Evolutionary conservation across 2,888 invertebrate genomes (phyloP), one percentile per base, ranked within the genome.

Genomic region (Malachius bipustulatus): DNA sequence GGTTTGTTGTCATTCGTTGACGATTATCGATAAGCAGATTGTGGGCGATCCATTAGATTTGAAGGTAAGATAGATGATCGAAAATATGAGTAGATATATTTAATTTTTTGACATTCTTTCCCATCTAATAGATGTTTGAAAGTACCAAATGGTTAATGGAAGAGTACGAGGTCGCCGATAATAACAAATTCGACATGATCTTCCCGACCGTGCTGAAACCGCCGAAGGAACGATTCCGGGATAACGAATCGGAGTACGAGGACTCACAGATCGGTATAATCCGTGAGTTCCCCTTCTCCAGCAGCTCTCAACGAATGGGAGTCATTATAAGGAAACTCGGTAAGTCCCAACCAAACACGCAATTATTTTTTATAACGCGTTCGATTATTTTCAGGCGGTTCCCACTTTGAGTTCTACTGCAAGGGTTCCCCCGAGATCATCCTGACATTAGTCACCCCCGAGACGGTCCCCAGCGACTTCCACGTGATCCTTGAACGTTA

Each of bases 1-100:
- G 81, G 91, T 87, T 0, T 76, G 84, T 0, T 96, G 94, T 54
- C 96, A 97, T 62, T 89, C 90, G 2, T 71, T 97, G 32, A 93
- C 93, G 0, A 70, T 90, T 38, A 82, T 98, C 44, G 83, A 91
- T 44, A 83, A 82, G 1, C 75, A 80, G 51, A 66, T 90, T 35
- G 80, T 82, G 27, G 97, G 97, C 0, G 97, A 98, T 64, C 97
- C 97, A 0, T 64, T 98, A 14, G 97, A 98, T 58, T 66, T 97
- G 15, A 91, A 88, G 68, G 77, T 77, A 49, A 38, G 14, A 4
- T 8, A 14, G 10, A 16, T 26, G 28, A n/a, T 10, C 19, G 1
- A 19, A 26, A 9, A 19, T 35, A 27, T 6, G 11, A 16, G 4
- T 8, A 14, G 10, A 12, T 26, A 31, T 11, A 6, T 26, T 1